Percentiles rank a stretch among this genome's conserved stretches.
Conservation (phyloP, 1,140 invertebrate species). For the Trichonephila inaurata region DNA sequence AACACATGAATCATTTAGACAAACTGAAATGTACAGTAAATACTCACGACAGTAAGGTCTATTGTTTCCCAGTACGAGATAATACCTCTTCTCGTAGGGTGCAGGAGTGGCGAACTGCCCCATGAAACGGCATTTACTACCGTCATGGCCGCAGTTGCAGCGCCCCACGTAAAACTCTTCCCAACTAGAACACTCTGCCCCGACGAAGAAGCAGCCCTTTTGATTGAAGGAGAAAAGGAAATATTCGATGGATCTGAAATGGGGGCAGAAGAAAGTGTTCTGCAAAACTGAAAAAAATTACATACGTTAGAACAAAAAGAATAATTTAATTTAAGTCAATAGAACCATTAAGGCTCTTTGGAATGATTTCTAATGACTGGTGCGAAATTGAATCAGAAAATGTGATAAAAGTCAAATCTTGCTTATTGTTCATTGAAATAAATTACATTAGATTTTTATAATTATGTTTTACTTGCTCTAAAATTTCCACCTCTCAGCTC, state of each 20-base stretch:
- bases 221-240: slow-evolving; percentile 37
- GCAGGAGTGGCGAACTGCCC: neutral
- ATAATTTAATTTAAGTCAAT: too few relatives aligned
- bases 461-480: too few relatives aligned
- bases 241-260: slow-evolving; percentile 35
- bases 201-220: slow-evolving; percentile 50
- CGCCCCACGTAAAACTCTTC: slow-evolving; percentile 34
- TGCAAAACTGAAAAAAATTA: slow-evolving; percentile 24
- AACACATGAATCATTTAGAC: too few relatives aligned
- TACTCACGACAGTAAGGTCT: slow-evolving; percentile 65
- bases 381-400: too few relatives aligned
- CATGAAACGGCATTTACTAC: slow-evolving; percentile 48
- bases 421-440: too few relatives aligned
- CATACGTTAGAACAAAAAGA: too few relatives aligned
- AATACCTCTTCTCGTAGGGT: slow-evolving; percentile 23
- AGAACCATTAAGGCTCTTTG: too few relatives aligned
- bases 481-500: too few relatives aligned
- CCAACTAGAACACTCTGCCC: slow-evolving; percentile 27
- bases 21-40: too few relatives aligned
- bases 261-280: slow-evolving; percentile 12
- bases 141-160: slow-evolving; percentile 28
- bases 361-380: too few relatives aligned
- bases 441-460: too few relatives aligned
- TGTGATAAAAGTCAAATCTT: too few relatives aligned
- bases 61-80: neutral